phyloP scores from a whole-genome alignment of 35 echinoderm and acorn worm genomes.

The Eucidaris tribuloides region DNA sequence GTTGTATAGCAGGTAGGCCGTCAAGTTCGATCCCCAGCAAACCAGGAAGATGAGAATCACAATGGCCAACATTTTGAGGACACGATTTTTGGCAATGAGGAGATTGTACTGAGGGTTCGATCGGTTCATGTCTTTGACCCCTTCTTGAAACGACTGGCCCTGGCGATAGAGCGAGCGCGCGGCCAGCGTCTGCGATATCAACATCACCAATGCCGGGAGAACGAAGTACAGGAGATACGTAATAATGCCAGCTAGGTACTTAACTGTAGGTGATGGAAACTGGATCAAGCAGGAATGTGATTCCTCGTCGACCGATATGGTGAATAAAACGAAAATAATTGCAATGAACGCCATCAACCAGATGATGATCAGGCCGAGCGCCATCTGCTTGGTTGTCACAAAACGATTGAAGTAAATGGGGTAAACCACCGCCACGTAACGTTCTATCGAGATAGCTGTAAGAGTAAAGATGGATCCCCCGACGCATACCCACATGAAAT shows the following conservation, averaged over 20 bases:
- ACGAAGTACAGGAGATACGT: slow-evolving; percentile 57
- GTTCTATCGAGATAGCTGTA: too few species aligned
- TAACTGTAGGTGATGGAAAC: too few species aligned
- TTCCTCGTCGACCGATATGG: too few species aligned
- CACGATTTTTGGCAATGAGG: slow-evolving; percentile 42
- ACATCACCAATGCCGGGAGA: slow-evolving; percentile 70
- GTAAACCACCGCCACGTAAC: slow-evolving; percentile 66
- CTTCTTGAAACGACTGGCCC: background rate
- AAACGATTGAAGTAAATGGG: slow-evolving; percentile 46
- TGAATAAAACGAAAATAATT: too few species aligned
- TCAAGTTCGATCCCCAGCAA: slow-evolving; percentile 71
- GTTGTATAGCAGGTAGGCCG: slow-evolving; percentile 53
- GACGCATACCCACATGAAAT: slow-evolving; percentile 74
- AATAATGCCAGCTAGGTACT: too few species aligned
- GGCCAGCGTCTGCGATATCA: too few species aligned
- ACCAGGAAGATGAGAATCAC: slow-evolving; percentile 79
- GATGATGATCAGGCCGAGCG: too few species aligned
- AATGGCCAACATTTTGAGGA: slow-evolving; percentile 70
- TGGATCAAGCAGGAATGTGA: too few species aligned
- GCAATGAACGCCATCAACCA: too few species aligned
- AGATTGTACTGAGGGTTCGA: slow-evolving; percentile 20
- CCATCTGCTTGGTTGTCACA: slow-evolving; percentile 13
- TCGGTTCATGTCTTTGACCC: background rate
- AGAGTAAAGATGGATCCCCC: too few species aligned
- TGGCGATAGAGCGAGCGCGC: slow-evolving; percentile 32